Evolutionary conservation across 2,113 vertebrate species (phyloP).

Genomic region (Conger conger): DNA sequence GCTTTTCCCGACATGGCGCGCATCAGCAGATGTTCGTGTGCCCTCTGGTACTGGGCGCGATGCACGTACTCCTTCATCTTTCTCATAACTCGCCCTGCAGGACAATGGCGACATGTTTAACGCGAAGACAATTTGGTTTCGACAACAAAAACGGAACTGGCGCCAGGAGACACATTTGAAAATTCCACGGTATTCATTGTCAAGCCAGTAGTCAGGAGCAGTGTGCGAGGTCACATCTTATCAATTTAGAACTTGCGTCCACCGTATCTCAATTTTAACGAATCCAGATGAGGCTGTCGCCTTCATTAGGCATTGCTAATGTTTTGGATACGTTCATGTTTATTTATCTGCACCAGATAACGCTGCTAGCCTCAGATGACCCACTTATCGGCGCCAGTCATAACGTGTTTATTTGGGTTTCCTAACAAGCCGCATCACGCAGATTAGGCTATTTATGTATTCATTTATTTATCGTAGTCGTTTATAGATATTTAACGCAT

Average conservation of each 20-base stretch:
- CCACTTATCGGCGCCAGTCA: neutral
- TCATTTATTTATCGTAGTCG: no score
- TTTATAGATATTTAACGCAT: no score
- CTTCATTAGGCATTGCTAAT: neutral
- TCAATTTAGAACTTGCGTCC: neutral
- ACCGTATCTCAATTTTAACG: neutral
- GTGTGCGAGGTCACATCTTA: neutral
- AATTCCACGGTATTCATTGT: no score
- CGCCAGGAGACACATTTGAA: no score
- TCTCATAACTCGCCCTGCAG: constrained; percentile 58
- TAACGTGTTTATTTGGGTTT: neutral
- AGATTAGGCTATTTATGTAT: neutral
- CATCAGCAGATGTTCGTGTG: constrained; percentile 39
- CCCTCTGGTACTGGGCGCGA: constrained; percentile 45
- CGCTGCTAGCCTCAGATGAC: neutral
- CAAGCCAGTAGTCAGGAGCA: neutral
- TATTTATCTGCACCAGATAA: neutral
- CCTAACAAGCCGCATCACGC: neutral
- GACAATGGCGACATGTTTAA: neutral
- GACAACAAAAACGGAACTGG: neutral
- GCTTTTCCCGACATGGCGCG: neutral
- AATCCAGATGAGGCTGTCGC: neutral
- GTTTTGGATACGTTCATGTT: neutral
- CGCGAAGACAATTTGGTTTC: neutral
- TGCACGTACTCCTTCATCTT: constrained; percentile 57